Conservation (phyloP, 2,888 invertebrate genomes). For the Timema podura region DNA sequence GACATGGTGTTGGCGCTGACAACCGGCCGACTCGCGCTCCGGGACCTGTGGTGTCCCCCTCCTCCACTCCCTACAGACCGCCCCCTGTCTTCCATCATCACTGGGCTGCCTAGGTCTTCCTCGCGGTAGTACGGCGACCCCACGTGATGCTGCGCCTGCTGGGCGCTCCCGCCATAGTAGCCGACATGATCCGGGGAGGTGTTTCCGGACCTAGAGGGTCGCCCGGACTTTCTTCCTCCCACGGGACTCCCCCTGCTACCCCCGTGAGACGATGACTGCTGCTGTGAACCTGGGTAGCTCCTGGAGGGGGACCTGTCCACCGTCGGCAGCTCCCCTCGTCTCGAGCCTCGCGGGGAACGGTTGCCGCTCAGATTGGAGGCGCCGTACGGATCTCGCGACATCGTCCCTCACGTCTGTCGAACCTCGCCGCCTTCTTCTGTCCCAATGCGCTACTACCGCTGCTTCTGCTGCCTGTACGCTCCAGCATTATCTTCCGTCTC, state of each 20-base stretch:
- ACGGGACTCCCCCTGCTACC: slow-evolving; percentile 40
- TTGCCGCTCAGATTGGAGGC: slow-evolving; percentile 44
- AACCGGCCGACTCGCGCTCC: slow-evolving; percentile 63
- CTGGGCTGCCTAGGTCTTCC: slow-evolving; percentile 82
- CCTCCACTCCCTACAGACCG: slow-evolving; percentile 59
- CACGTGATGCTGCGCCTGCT: slow-evolving; percentile 53
- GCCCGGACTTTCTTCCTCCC: slow-evolving; percentile 35
- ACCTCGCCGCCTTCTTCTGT: slow-evolving; percentile 22
- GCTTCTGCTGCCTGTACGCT: slow-evolving; percentile 14
- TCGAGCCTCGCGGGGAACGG: slow-evolving; percentile 58
- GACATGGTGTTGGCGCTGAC: slow-evolving; percentile 45
- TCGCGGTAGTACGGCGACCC: slow-evolving; percentile 52
- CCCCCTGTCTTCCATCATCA: slow-evolving; percentile 72
- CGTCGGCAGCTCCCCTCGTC: slow-evolving; percentile 70
- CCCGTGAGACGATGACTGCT: too few species aligned
- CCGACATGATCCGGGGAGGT: slow-evolving; percentile 52
- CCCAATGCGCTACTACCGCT: slow-evolving; percentile 17
- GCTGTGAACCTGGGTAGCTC: slow-evolving; percentile 68
- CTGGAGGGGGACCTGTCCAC: slow-evolving; percentile 87
- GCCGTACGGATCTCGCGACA: slow-evolving; percentile 31
- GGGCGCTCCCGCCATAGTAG: slow-evolving; percentile 29
- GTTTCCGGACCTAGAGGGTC: slow-evolving; percentile 54
- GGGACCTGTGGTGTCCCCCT: slow-evolving; percentile 73
- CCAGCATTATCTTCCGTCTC: slow-evolving; percentile 10
- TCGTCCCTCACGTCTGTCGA: slow-evolving; percentile 35